Base-by-base conservation (phyloP, 2,888 invertebrate genomes). In the Polyommatus icarus region DNA sequence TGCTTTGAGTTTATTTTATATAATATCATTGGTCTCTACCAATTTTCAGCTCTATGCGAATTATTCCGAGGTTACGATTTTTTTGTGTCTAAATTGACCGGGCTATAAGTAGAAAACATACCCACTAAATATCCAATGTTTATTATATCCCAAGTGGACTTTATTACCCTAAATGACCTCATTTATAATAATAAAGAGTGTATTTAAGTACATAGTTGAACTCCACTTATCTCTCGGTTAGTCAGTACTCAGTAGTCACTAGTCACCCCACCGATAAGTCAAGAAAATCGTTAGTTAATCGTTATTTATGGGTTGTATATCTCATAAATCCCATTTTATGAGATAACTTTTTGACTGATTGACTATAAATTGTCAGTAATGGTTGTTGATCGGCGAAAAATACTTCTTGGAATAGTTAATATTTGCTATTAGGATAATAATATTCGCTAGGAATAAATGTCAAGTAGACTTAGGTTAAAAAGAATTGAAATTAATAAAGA, bases 301-400 rank as follows among this genome's bases (percentile, higher is more conserved):
- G 67, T 32, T 32, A 32, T 67, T 67, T 67, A 67, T 67, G 18
- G 29, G 15, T 32, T 32, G 32, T 12, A 24, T 67, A 18, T 67
- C 8, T 32, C 20, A 67, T 67, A 67, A 67, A 67, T 67, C 15
- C 6, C 18, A 1, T 32, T 67, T 29, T 32, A 67, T 67, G 29
- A 67, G 24, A 2, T 20, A 67, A 67, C 67, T 67, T 67, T 67
- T 29, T 67, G 67, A 67, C 67, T 67, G 67, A 67, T 67, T 67
- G 67, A 32, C 20, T 15, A 32, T 20, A 67, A 67, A 67, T 32
- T 29, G 29, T 29, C 15, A 0, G 67, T 67, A 67, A 67, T 32
- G 61, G 8, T 12, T 24, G 6, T 29, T 67, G 2, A 5, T 15
- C 12, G 6, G 12, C 6, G 54, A 54, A 29, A 67, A 67, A 29